Conservation (phyloP, 2,797 vertebrate genomes). For the Monodelphis domestica region DNA sequence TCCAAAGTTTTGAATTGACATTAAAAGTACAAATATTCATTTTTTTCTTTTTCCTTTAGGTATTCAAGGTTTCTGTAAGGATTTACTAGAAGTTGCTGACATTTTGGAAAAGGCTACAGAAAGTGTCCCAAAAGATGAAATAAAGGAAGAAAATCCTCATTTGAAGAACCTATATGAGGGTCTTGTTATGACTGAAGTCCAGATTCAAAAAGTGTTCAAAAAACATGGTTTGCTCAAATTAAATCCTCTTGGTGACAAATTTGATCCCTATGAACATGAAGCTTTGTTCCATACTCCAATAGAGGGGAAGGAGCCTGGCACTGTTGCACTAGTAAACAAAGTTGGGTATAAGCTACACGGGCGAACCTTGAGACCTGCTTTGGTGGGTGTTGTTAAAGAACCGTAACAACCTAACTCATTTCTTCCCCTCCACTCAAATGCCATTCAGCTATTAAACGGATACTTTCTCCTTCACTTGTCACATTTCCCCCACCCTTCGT, state of each 20-base stretch:
- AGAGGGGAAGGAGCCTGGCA: constrained; percentile 93
- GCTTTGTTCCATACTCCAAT: constrained; percentile 93
- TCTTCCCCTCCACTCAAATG: constrained; percentile 27
- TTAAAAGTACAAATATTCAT: background rate
- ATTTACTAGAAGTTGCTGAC: constrained; percentile 97
- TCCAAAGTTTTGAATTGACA: rapidly evolving
- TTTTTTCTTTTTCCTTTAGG: constrained; percentile 84
- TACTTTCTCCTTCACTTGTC: constrained; percentile 12
- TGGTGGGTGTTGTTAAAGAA: constrained; percentile 95
- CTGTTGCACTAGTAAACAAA: constrained; percentile 94
- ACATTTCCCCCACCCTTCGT: constrained; percentile 49
- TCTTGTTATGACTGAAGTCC: constrained; percentile 94
- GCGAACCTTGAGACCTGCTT: constrained; percentile 94
- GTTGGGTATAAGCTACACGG: constrained; percentile 97
- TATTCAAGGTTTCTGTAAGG: constrained; percentile 98
- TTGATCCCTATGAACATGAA: constrained; percentile 97
- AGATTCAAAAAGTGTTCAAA: constrained; percentile 96
- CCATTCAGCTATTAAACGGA: constrained; percentile 71
- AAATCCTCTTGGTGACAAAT: constrained; percentile 93
- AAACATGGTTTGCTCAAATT: constrained; percentile 94
- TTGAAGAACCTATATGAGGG: constrained; percentile 96
- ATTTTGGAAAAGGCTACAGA: constrained; percentile 96
- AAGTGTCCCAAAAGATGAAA: constrained; percentile 94
- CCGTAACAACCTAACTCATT: constrained; percentile 79
- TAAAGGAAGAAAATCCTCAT: constrained; percentile 93